Evolutionary conservation across 2,113 vertebrate species (phyloP), one percentile per base, ranked within the genome.

Genomic region (Cryptomyrus ogoouensis): DNA sequence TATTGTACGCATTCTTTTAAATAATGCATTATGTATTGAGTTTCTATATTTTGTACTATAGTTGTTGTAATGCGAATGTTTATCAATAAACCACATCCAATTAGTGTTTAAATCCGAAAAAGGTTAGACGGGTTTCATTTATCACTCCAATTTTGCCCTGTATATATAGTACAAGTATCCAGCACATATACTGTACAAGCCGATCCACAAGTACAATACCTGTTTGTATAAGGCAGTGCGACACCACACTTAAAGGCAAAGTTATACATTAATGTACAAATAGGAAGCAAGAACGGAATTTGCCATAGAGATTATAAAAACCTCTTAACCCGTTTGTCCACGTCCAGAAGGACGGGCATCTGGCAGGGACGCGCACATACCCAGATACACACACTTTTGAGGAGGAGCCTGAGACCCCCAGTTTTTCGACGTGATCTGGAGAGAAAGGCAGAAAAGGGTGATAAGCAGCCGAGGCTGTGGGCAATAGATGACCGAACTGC

Each of bases 401-500:
- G 95, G 95, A 94, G 95, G 94, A 95, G 95, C 93, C 39, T 83
- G 91, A 93, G 39, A 91, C 90, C 92, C 93, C 91, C 92, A 93
- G 91, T 93, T 91, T 92, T 91, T 88, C 91, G 58, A 91, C 91
- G 74, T 89, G 90, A 90, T 88, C 74, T 88, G 88, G 90, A 91
- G 89, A 90, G 12, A 91, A 53, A 92, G 91, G 91, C 92, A 92
- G 90, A 88, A 66, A 88, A 66, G 90, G 90, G 21, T n/a, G 90
- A 90, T 86, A 84, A 88, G 91, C 91, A 85, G 87, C 83, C 8
- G 84, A 86, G 50, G 83, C 77, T 90, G 89, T 35, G 35, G 89
- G 83, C 56, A 66, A 87, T 35, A 70, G 77, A 89, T 74, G 74
- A 89, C 19, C 50, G 21, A 58, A 39, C 24, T 56, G 50, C 31